A percentile compares a stretch with the other conserved stretches of the same genome.
These are phyloP conservation scores for Setipinna tenuifilis DNA, from an alignment of 2,797 vertebrate species.

Conservation along the genomic window DNA sequence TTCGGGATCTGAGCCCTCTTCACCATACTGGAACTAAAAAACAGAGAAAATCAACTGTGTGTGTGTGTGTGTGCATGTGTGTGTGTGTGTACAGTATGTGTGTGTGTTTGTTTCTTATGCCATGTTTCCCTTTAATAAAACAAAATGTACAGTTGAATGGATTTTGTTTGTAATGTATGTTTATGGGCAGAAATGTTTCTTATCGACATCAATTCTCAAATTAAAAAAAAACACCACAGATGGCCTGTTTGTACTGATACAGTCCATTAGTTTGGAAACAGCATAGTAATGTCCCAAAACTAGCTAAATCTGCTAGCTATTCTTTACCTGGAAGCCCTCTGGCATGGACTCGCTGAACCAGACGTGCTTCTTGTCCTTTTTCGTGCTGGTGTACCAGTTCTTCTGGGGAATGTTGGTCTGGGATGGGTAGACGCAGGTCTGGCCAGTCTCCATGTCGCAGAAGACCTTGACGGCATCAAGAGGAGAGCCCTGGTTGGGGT, in stretches of 20 bases:
- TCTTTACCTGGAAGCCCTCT: constrained; percentile 87
- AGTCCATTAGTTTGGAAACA: too few species aligned
- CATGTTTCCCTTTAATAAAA: neutral
- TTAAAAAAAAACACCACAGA: too few species aligned
- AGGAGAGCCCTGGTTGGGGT: constrained; percentile 93
- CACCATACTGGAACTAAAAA: constrained; percentile 88
- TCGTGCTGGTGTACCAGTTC: constrained; percentile 93
- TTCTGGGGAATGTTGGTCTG: constrained; percentile 81
- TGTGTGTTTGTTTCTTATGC: neutral
- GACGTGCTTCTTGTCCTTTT: constrained; percentile 89
- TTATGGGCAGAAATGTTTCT: too few species aligned
- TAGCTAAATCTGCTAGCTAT: neutral
- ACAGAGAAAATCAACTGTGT: constrained; percentile 13
- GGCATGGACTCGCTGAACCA: constrained; percentile 95
- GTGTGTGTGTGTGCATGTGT: neutral
- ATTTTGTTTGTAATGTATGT: too few species aligned
- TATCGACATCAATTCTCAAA: too few species aligned
- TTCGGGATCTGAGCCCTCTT: constrained; percentile 80
- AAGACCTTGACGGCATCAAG: constrained; percentile 92
- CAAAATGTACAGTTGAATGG: too few species aligned
- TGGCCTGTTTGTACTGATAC: too few species aligned
- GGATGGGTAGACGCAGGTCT: constrained; percentile 84
- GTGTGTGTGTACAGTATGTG: neutral
- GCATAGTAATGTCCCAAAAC: neutral
- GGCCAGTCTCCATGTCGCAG: constrained; percentile 93